These are phyloP conservation scores for Limnothrissa miodon DNA, from an alignment of 2,113 vertebrate species.

Conservation along the genomic window DNA sequence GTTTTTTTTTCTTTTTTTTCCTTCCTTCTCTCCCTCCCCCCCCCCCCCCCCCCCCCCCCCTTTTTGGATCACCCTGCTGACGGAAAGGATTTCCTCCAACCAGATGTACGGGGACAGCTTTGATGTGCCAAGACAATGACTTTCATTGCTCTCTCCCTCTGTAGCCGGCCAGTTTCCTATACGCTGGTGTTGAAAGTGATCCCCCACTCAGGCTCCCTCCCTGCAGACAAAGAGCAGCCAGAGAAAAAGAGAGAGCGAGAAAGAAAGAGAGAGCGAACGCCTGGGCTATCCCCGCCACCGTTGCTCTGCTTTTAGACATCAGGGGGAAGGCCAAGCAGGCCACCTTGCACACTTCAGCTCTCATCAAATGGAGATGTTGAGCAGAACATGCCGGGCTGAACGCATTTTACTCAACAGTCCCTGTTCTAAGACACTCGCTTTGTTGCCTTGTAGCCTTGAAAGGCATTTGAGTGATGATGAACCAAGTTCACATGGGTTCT, in stretches of 20 bases:
- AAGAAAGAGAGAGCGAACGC: background rate
- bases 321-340: background rate
- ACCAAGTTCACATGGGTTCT: no score
- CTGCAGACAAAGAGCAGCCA: conserved; percentile 8
- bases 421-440: background rate
- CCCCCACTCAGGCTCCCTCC: conserved; percentile 51
- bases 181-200: conserved; percentile 85
- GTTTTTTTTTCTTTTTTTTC: conserved; percentile 35
- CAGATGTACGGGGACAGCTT: conserved; percentile 75
- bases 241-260: background rate
- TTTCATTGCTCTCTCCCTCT: conserved; percentile 75
- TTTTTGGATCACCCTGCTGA: conserved; percentile 74
- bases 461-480: background rate
- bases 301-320: background rate
- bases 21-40: conserved; percentile 3
- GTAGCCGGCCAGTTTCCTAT: conserved; percentile 68
- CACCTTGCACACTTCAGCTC: background rate
- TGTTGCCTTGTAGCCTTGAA: no score
- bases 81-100: conserved; percentile 86
- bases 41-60: background rate
- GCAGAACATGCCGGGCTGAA: background rate
- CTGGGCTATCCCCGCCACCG: background rate
- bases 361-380: background rate
- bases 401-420: background rate
- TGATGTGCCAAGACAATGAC: conserved; percentile 87